phyloP scores from a whole-genome alignment of 2,797 vertebrate genomes.

The Malurus leucopterus region DNA sequence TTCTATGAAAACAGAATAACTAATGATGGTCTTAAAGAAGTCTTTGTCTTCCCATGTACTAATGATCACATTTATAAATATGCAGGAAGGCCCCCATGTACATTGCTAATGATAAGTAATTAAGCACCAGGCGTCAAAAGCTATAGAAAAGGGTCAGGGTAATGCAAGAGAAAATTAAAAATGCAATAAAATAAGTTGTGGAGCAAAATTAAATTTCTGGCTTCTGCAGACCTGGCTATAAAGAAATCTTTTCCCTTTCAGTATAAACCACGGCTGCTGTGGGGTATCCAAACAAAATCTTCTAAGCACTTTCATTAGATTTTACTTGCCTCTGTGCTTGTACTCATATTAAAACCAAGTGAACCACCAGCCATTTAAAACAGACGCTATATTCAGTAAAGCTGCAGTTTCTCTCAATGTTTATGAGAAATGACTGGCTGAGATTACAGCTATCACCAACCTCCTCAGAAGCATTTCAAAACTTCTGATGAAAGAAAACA shows the following conservation, averaged over 20 bases:
- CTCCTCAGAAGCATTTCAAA: slow-evolving; percentile 42
- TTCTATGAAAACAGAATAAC: slow-evolving; percentile 83
- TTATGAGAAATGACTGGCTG: slow-evolving; percentile 33
- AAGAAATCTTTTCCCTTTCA: slow-evolving; percentile 43
- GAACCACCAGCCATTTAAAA: slow-evolving; percentile 54
- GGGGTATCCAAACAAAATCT: slow-evolving; percentile 57
- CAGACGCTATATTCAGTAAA: slow-evolving; percentile 35
- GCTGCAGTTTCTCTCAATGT: slow-evolving; percentile 12
- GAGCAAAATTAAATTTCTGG: slow-evolving; percentile 75
- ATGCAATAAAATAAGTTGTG: slow-evolving; percentile 79
- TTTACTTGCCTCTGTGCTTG: slow-evolving; percentile 55
- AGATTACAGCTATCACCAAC: slow-evolving; percentile 47
- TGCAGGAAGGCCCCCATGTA: slow-evolving; percentile 78
- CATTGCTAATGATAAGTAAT: slow-evolving; percentile 84
- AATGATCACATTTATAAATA: slow-evolving; percentile 85
- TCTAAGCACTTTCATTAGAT: slow-evolving; percentile 55
- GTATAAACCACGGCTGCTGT: slow-evolving; percentile 13
- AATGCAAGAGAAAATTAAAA: slow-evolving; percentile 80
- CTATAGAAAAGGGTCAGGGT: slow-evolving; percentile 77
- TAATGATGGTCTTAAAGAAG: slow-evolving; percentile 82
- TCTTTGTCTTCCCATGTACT: slow-evolving; percentile 80
- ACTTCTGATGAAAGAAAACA: slow-evolving; percentile 39
- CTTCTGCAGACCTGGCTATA: slow-evolving; percentile 58
- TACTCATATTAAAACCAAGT: slow-evolving; percentile 49
- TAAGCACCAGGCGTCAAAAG: slow-evolving; percentile 80